Evolutionary conservation across 2,113 vertebrate genomes (phyloP).

Genomic region (Epinephelus lanceolatus): DNA sequence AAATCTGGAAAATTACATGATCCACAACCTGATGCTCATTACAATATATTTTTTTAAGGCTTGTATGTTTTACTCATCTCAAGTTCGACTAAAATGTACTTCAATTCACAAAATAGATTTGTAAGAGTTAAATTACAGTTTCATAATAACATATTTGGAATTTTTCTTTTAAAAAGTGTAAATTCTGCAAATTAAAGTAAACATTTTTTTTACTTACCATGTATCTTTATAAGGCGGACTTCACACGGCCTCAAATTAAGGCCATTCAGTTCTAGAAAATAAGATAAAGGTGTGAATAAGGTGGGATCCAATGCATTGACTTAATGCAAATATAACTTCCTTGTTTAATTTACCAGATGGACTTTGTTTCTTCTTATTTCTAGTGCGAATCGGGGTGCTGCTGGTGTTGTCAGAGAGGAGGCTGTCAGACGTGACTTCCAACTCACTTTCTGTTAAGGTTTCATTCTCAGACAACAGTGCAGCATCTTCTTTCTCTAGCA

Average conservation of each 20-base stretch:
- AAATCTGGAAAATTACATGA: background rate
- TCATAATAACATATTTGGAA: background rate
- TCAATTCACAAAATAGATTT: background rate
- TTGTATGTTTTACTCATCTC: background rate
- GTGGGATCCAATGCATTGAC: background rate
- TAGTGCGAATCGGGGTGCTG: background rate
- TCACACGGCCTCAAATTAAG: conserved; percentile 73
- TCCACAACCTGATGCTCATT: background rate
- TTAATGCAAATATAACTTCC: background rate
- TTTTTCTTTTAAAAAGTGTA: background rate
- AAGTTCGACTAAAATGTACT: background rate
- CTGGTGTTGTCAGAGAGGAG: conserved; percentile 19
- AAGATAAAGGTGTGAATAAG: background rate
- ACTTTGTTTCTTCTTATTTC: conserved; percentile 20
- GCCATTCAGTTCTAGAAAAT: conserved; percentile 70
- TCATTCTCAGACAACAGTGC: conserved; percentile 42
- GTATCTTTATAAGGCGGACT: conserved; percentile 81
- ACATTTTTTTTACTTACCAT: conserved; percentile 64
- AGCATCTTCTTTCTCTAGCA: conserved; percentile 52
- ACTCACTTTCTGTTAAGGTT: conserved; percentile 55
- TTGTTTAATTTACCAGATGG: background rate
- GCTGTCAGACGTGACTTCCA: conserved; percentile 47
- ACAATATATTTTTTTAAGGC: background rate
- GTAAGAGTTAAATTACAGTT: background rate
- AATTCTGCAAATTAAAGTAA: no score